Conservation (phyloP, 2,888 invertebrate species). For the Erannis defoliaria region DNA sequence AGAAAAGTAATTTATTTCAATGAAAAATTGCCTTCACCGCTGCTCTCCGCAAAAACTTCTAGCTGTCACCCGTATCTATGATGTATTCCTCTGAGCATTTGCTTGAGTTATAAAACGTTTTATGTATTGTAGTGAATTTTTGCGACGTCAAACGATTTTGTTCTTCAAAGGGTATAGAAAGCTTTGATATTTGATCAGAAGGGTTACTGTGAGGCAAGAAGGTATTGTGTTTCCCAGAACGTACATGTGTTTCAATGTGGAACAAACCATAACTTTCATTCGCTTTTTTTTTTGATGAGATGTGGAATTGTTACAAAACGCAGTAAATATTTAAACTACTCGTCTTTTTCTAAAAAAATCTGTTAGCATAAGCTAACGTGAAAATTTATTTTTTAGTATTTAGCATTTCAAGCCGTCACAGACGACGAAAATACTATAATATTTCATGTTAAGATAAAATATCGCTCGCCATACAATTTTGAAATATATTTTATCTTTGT, state of each 20-base stretch:
- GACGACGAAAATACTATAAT: too few relatives aligned
- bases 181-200: constrained; percentile 36
- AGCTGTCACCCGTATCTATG: constrained; percentile 48
- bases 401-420: too few relatives aligned
- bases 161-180: constrained; percentile 31
- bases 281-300: not conserved
- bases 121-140: constrained; percentile 42
- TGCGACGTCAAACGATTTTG: constrained; percentile 40
- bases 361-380: too few relatives aligned
- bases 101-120: constrained; percentile 52
- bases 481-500: too few relatives aligned
- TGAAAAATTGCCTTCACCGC: constrained; percentile 64
- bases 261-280: not conserved
- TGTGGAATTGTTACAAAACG: not conserved
- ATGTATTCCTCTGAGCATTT: constrained; percentile 51
- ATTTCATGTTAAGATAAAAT: too few relatives aligned
- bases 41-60: constrained; percentile 50
- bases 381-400: too few relatives aligned
- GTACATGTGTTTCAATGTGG: constrained; percentile 1
- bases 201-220: constrained; percentile 20
- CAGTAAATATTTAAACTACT: too few relatives aligned
- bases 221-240: constrained; percentile 18
- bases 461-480: too few relatives aligned
- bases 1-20: constrained; percentile 66
- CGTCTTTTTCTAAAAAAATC: too few relatives aligned